These are phyloP conservation scores for Vombatus ursinus DNA, from an alignment of 2,113 vertebrate genomes.

Conservation along the genomic window DNA sequence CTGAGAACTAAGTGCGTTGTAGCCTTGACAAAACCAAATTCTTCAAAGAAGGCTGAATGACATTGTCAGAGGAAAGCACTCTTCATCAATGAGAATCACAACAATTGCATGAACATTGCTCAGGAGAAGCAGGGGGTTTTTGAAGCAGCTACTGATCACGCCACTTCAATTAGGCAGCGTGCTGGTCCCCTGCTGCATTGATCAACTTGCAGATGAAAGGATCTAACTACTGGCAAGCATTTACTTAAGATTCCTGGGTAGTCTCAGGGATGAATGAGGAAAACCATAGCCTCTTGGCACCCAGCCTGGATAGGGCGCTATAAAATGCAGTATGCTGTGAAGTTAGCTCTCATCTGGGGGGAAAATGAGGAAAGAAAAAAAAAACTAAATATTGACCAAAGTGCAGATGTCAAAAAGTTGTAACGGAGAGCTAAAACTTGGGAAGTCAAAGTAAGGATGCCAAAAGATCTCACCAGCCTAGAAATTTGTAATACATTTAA, in stretches of 20 bases:
- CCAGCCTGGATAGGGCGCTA: neutral
- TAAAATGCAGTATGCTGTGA: slow-evolving; percentile 13
- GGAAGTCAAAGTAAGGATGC: neutral
- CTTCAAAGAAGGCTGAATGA: slow-evolving; percentile 36
- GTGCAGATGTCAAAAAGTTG: neutral
- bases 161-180: slow-evolving; percentile 48
- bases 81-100: slow-evolving; percentile 59
- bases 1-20: slow-evolving; percentile 60
- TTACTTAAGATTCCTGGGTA: slow-evolving; percentile 68
- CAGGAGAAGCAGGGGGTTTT: slow-evolving; percentile 47
- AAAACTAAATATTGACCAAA: neutral
- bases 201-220: slow-evolving; percentile 61
- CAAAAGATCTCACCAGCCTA: neutral
- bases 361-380: neutral
- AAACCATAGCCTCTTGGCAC: slow-evolving; percentile 28
- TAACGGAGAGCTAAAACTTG: neutral
- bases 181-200: slow-evolving; percentile 45
- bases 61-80: slow-evolving; percentile 54
- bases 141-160: slow-evolving; percentile 58
- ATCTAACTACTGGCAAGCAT: slow-evolving; percentile 47
- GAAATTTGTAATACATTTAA: neutral
- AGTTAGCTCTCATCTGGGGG: neutral
- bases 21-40: slow-evolving; percentile 36
- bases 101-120: slow-evolving; percentile 61
- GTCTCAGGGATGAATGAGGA: slow-evolving; percentile 55